Conservation (phyloP, 1,140 invertebrate genomes). For the Conus ventricosus region DNA sequence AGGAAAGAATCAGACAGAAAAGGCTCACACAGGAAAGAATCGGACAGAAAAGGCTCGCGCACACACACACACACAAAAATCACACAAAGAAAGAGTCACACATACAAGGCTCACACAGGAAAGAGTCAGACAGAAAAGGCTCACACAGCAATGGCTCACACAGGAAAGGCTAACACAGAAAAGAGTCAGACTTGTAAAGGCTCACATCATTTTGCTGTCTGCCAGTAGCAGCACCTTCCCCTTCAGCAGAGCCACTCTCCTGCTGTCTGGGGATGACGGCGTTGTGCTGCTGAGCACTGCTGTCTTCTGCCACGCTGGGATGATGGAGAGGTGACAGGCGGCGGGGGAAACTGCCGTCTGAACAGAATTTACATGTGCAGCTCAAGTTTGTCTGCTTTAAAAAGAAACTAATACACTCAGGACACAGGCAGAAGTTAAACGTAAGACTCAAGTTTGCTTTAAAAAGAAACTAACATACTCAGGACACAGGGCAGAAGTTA, state of each 20-base stretch:
- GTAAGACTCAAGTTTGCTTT: background rate
- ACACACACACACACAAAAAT: no score
- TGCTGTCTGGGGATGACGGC: background rate
- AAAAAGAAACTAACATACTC: background rate
- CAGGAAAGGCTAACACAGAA: no score
- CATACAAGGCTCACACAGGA: no score
- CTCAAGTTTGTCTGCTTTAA: background rate
- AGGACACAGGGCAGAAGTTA: no score
- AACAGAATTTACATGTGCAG: conserved; percentile 25
- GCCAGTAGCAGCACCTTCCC: background rate
- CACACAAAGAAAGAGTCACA: no score
- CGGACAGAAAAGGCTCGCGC: no score
- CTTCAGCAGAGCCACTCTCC: background rate
- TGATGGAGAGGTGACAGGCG: conserved; percentile 53
- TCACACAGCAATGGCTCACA: no score
- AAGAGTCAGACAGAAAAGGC: no score
- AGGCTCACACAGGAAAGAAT: no score
- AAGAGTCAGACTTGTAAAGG: background rate
- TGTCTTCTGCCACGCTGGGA: conserved; percentile 61
- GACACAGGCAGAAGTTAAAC: background rate
- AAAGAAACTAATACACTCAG: background rate
- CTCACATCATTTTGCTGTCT: background rate
- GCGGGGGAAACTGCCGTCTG: conserved; percentile 64
- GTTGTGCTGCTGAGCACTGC: background rate
- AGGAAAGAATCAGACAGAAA: no score